Evolutionary conservation across 1,140 invertebrate genomes (phyloP).

Genomic region (Batillaria attramentaria): DNA sequence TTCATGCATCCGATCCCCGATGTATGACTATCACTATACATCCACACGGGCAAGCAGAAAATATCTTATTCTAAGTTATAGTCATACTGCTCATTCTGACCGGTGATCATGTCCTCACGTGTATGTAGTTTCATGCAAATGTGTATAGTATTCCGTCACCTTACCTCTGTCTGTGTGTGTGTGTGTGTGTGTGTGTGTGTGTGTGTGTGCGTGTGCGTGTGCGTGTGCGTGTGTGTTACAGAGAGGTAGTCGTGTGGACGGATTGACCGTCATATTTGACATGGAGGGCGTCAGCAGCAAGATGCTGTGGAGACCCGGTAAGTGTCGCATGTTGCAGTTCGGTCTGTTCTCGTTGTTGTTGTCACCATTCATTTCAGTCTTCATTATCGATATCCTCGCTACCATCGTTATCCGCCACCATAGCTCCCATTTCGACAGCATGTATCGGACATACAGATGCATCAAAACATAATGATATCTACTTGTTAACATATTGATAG

Average conservation of each 20-base stretch:
- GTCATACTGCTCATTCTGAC: too few relatives aligned
- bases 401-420: too few relatives aligned
- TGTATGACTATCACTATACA: too few relatives aligned
- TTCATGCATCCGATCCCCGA: too few relatives aligned
- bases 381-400: not conserved
- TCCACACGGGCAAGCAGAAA: too few relatives aligned
- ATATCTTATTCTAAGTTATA: too few relatives aligned
- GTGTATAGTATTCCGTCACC: too few relatives aligned
- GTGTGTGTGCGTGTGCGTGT: not conserved
- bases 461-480: not conserved
- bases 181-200: slow-evolving; percentile 7
- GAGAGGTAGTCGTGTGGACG: slow-evolving; percentile 55
- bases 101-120: too few relatives aligned
- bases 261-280: slow-evolving; percentile 86
- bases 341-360: not conserved
- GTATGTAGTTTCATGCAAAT: too few relatives aligned
- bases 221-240: slow-evolving; percentile 6
- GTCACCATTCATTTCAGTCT: not conserved
- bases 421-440: not conserved
- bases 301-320: slow-evolving; percentile 88
- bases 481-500: not conserved
- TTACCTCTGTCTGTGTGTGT: not conserved
- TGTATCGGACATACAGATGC: not conserved
- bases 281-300: slow-evolving; percentile 87
- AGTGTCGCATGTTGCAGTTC: not conserved